These are phyloP conservation scores for Sapayoa aenigma DNA, from an alignment of 2,113 vertebrate genomes.

Conservation along the genomic window DNA sequence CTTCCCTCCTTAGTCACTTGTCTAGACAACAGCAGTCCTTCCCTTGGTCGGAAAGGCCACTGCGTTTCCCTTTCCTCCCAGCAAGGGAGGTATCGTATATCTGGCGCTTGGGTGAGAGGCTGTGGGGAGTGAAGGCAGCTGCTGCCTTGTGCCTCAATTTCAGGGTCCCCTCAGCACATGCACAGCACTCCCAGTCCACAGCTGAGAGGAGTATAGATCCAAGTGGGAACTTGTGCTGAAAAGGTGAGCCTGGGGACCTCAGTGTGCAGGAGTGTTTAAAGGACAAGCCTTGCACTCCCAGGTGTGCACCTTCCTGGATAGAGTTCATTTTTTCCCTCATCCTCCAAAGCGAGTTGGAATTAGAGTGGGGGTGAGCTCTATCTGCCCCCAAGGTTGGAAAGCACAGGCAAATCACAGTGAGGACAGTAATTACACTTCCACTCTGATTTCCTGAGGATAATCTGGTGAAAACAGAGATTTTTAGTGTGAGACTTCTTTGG, in stretches of 20 bases:
- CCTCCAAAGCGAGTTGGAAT: neutral
- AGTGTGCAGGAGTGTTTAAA: neutral
- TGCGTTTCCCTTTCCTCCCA: slow-evolving; percentile 33
- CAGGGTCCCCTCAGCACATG: rapidly evolving
- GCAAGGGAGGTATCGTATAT: neutral
- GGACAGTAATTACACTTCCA: neutral
- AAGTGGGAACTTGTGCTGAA: neutral
- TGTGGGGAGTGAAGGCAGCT: neutral
- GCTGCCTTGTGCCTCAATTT: neutral
- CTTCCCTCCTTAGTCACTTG: slow-evolving; percentile 46
- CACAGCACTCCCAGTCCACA: neutral
- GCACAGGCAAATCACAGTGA: neutral
- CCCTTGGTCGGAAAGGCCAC: neutral
- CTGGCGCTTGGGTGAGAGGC: neutral
- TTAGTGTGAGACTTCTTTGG: neutral
- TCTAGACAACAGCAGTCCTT: slow-evolving; percentile 41
- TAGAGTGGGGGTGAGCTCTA: neutral
- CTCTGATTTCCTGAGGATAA: neutral
- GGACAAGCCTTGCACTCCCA: neutral
- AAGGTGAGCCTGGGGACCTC: rapidly evolving
- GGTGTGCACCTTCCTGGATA: neutral
- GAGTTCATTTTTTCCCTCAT: neutral
- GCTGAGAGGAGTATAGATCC: neutral
- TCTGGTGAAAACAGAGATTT: neutral
- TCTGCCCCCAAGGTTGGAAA: neutral